phyloP scores from a whole-genome alignment of 2,797 vertebrate species.

The Propithecus perrieri region DNA sequence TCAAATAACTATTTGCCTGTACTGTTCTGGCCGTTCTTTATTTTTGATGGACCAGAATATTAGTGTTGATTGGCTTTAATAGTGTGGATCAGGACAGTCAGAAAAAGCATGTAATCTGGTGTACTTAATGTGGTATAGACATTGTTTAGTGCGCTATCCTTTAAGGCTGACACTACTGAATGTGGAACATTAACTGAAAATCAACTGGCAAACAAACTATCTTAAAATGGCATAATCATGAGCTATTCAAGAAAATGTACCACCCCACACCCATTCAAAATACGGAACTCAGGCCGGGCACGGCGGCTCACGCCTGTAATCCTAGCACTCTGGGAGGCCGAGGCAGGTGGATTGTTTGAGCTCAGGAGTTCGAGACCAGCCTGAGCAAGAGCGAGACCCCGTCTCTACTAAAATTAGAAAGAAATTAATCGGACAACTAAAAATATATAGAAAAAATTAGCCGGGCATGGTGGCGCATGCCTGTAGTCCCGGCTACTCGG shows the following conservation, averaged over 20 bases:
- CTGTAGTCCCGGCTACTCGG: too few species aligned
- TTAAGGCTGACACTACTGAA: background rate
- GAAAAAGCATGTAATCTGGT: background rate
- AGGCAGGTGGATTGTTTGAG: too few species aligned
- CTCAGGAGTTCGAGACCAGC: too few species aligned
- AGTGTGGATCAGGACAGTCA: background rate
- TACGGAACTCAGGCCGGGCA: too few species aligned
- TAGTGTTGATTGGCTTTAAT: background rate
- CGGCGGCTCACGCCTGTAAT: too few species aligned
- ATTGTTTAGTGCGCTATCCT: background rate
- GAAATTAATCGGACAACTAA: too few species aligned
- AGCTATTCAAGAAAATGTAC: background rate
- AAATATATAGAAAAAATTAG: too few species aligned
- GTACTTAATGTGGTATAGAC: background rate
- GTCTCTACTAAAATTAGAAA: too few species aligned
- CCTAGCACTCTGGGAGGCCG: too few species aligned
- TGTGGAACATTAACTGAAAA: constrained; percentile 16
- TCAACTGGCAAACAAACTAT: background rate
- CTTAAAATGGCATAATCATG: background rate
- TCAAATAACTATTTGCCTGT: background rate
- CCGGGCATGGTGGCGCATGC: too few species aligned
- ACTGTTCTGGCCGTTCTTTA: background rate
- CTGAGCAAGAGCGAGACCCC: too few species aligned
- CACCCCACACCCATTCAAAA: background rate
- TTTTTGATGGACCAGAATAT: background rate